These are phyloP conservation scores for Pseudochromis fuscus DNA, from an alignment of 2,797 vertebrate species.

Conservation along the genomic window DNA sequence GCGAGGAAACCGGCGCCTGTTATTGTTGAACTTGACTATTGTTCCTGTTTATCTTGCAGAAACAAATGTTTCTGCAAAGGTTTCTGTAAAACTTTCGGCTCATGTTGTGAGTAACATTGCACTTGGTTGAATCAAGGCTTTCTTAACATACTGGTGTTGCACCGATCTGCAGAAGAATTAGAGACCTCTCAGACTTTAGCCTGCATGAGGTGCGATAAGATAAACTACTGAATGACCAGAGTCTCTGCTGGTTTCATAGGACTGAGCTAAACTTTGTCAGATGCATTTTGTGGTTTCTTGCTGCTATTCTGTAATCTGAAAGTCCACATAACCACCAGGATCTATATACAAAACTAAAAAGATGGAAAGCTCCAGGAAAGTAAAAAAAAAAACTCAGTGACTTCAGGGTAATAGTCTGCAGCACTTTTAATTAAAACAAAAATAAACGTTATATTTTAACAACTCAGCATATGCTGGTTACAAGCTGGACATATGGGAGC, in stretches of 20 bases:
- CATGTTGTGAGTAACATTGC: constrained; percentile 30
- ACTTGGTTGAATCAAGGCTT: constrained; percentile 41
- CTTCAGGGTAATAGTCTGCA: not conserved
- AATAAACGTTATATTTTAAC: constrained; percentile 21
- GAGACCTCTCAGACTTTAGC: constrained; percentile 44
- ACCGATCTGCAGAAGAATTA: constrained; percentile 44
- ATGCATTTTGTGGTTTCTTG: constrained; percentile 26
- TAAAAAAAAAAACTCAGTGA: constrained; percentile 22
- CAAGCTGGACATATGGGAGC: constrained; percentile 31
- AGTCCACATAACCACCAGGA: not conserved
- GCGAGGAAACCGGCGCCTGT: constrained; percentile 32
- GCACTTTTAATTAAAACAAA: constrained; percentile 41
- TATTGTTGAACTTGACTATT: constrained; percentile 72
- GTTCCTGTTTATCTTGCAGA: constrained; percentile 76
- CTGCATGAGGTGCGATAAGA: constrained; percentile 61
- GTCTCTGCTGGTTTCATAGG: constrained; percentile 20
- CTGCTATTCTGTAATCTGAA: constrained; percentile 18
- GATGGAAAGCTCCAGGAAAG: not conserved
- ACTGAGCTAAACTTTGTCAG: constrained; percentile 22
- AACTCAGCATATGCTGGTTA: constrained; percentile 33
- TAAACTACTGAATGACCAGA: constrained; percentile 46
- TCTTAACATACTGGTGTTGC: constrained; percentile 44
- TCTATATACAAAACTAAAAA: not conserved
- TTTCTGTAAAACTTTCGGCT: constrained; percentile 44
- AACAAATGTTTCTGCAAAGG: constrained; percentile 66